Evolutionary conservation across 2,888 invertebrate species (phyloP), one percentile per base, ranked within the genome.

Genomic region (Palloptera scutellata): DNA sequence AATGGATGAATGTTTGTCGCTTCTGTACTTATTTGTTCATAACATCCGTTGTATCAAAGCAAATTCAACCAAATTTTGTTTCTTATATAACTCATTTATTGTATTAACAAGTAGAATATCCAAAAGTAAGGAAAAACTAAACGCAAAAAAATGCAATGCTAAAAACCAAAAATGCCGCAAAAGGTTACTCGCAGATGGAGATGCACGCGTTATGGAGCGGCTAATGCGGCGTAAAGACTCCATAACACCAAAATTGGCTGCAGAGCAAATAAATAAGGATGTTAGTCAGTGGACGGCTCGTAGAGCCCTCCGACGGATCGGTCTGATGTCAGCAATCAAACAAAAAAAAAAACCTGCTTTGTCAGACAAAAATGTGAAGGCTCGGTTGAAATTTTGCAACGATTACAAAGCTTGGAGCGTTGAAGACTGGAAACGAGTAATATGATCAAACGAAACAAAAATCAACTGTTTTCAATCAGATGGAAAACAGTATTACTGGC

Each of bases 151-250:
- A 17, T 13, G 17, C 45, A 57, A 48, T n/a, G 45, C n/a, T 43
- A 15, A 51, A 19, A 19, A 61, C 51, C 45, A 19, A 30, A 17
- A 3, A 13, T 40, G 48, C 13, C 42, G 11, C 48, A 45, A 55
- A 63, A 45, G 55, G 48, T 64, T 51, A 57, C 45, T 64, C 55
- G 55, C 55, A 64, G 57, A 55, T 57, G 51, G 55, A 64, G 55
- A 64, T 55, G 51, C 40, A 55, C 57, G 51, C 55, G 51, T 64
- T 55, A 64, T 57, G 64, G n/a, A 55, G 55, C 64, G 57, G 57
- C 48, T 55, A 55, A 17, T 40, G 15, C 13, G 13, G 10, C 6
- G 55, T 45, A 19, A 57, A 57, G 19, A 19, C 48, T 48, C n/a
- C 48, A 51, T n/a, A 64, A 41, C 30, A 55, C 55, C 15, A 30